Percentiles rank a stretch among this genome's conserved stretches.
phyloP scores from a whole-genome alignment of 2,113 vertebrate species.

The Dicerorhinus sumatrensis region DNA sequence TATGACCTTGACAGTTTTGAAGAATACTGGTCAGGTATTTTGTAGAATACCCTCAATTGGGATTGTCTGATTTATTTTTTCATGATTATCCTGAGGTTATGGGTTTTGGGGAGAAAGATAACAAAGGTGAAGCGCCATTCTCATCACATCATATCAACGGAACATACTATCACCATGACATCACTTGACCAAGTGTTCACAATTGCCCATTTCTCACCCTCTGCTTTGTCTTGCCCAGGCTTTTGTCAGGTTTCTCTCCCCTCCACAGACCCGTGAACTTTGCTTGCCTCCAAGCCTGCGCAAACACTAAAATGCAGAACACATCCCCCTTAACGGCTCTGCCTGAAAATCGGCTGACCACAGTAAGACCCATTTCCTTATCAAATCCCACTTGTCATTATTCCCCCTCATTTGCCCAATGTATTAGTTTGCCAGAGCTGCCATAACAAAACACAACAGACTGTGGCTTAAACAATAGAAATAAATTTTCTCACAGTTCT shows the following conservation, averaged over 20 bases:
- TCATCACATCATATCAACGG: not conserved
- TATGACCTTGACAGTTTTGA: not conserved
- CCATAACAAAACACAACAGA: not conserved
- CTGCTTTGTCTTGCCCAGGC: not conserved
- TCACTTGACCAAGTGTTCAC: not conserved
- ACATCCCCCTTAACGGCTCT: rapidly evolving
- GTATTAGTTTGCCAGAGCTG: not conserved
- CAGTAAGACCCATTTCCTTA: not conserved
- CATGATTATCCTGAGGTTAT: not conserved
- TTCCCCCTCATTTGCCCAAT: not conserved
- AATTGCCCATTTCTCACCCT: not conserved
- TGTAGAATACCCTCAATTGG: not conserved
- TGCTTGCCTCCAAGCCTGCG: not conserved
- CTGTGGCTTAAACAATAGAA: not conserved
- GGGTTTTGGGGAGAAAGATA: not conserved
- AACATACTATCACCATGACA: rapidly evolving
- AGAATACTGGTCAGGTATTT: not conserved
- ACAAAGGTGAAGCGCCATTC: too few relatives aligned
- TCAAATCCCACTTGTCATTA: not conserved
- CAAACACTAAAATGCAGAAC: not conserved
- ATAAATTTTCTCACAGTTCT: not conserved
- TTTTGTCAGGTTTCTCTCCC: not conserved
- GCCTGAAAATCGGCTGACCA: not conserved
- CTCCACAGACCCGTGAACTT: not conserved
- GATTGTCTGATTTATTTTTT: not conserved